A percentile compares a stretch with the other conserved stretches of the same genome.
phyloP scores from a whole-genome alignment of 2,797 vertebrate species.

The Pelodytes ibericus region DNA sequence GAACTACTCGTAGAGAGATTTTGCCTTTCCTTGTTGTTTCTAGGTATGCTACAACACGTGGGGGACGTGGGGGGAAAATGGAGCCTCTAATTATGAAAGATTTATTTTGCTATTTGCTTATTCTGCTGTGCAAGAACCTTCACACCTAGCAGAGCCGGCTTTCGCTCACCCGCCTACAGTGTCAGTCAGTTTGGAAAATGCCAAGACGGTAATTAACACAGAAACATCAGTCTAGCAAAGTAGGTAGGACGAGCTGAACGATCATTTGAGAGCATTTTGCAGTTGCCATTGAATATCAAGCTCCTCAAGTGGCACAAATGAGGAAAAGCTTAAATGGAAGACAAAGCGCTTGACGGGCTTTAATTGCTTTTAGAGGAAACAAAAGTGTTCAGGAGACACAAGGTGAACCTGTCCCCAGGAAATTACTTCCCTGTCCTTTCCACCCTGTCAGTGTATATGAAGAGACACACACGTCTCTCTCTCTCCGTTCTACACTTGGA shows the following conservation, averaged over 20 bases:
- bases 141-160: slow-evolving; percentile 17
- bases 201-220: slow-evolving; percentile 55
- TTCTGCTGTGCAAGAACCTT: slow-evolving; percentile 10
- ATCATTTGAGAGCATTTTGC: slow-evolving; percentile 57
- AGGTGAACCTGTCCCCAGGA: slow-evolving; percentile 51
- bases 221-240: slow-evolving; percentile 55
- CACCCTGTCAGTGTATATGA: slow-evolving; percentile 31
- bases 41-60: no score
- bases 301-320: slow-evolving; percentile 57
- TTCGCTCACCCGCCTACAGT: slow-evolving; percentile 16
- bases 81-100: slow-evolving; percentile 41
- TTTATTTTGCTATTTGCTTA: slow-evolving; percentile 34
- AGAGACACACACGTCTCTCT: not conserved
- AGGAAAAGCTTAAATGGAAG: slow-evolving; percentile 53
- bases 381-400: slow-evolving; percentile 45
- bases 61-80: slow-evolving; percentile 14
- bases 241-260: slow-evolving; percentile 51
- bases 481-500: not conserved
- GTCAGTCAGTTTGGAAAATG: slow-evolving; percentile 53
- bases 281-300: slow-evolving; percentile 55
- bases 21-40: no score
- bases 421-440: slow-evolving; percentile 42
- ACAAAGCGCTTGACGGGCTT: slow-evolving; percentile 53
- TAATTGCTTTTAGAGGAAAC: slow-evolving; percentile 52
- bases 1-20: no score